A percentile compares a stretch with the other conserved stretches of the same genome.
These are phyloP conservation scores for Valencia hispanica DNA, from an alignment of 2,797 vertebrate species.

Conservation along the genomic window DNA sequence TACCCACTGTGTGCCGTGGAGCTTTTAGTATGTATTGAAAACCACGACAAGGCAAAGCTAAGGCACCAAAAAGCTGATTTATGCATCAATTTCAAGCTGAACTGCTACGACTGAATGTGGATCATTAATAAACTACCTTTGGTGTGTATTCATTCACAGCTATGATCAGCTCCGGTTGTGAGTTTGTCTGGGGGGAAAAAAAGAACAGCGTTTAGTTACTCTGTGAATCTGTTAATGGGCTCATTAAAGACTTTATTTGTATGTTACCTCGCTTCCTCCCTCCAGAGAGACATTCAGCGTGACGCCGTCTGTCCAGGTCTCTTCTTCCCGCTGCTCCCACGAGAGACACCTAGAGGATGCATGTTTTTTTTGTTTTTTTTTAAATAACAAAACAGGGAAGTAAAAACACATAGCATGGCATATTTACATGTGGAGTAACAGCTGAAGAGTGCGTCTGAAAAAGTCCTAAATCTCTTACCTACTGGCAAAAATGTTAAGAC, in stretches of 20 bases:
- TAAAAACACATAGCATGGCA: too few relatives aligned
- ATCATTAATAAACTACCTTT: conserved; percentile 52
- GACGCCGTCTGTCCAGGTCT: conserved; percentile 69
- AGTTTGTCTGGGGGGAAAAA: conserved; percentile 56
- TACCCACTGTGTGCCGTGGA: not conserved
- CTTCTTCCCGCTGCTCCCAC: conserved; percentile 83
- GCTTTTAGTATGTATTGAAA: not conserved
- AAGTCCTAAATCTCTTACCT: not conserved
- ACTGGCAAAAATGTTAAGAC: too few relatives aligned
- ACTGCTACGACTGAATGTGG: not conserved
- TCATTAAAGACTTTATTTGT: not conserved
- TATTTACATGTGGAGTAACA: not conserved
- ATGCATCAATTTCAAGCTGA: not conserved
- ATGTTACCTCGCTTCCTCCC: conserved; percentile 66
- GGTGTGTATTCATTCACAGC: conserved; percentile 73
- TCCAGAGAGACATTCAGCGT: conserved; percentile 71
- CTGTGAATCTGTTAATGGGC: too few relatives aligned
- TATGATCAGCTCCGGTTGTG: conserved; percentile 57
- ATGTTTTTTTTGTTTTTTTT: too few relatives aligned
- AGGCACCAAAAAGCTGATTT: not conserved
- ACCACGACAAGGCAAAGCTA: not conserved
- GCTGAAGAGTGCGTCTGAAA: not conserved
- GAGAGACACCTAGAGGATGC: conserved; percentile 74
- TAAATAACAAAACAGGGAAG: not conserved
- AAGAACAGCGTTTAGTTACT: not conserved